Evolutionary conservation across 2,797 vertebrate genomes (phyloP), one percentile per base, ranked within the genome.

Genomic region (Parotocinclus haroldoi): DNA sequence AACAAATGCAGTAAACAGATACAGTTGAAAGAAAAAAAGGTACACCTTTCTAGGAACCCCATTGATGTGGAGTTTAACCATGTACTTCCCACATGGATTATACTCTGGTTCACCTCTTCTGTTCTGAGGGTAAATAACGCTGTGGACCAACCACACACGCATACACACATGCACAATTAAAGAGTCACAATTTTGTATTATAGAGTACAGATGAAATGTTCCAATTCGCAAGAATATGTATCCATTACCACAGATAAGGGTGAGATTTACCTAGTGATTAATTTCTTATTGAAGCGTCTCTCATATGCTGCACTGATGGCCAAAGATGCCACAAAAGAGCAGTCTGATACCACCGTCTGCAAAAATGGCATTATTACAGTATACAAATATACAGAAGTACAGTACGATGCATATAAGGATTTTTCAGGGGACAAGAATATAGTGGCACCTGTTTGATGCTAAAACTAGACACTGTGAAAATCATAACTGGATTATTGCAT

Each of bases 1-100:
- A 5, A 13, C 18, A 9, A 63, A 4, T 50, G 9, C 9, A 11
- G 10, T 42, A 48, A 48, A n/a, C 45, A 48, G 11, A 14, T 10
- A 1, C 5, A 39, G 4, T 7, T 54, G 7, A 54, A 54, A 54
- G 13, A 13, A 59, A 60, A 19, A 49, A 12, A 42, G 11, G 14
- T 46, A n/a, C 86, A 98, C 96, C 95, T 99, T 99, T 81, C 97
- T 93, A 72, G 96, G 95, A 55, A 99, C 96, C 14, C 96, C 96
- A n/a, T 98, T 99, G 78, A 99, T 95, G 80, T 99, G 95, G 58
- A 99, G 92, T 72, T 98, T 99, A 63, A 99, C 96, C 96, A 97
- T 99, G 80, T 99, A 99, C 72, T 98, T 99, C 69, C 97, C 97
- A 88, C 96, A 99, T 0, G 96, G 96, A 80, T 99, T 99, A 77